Percentiles rank a stretch among this genome's conserved stretches.
Conservation (phyloP, 1,140 invertebrate genomes). For the Mercenaria mercenaria region DNA sequence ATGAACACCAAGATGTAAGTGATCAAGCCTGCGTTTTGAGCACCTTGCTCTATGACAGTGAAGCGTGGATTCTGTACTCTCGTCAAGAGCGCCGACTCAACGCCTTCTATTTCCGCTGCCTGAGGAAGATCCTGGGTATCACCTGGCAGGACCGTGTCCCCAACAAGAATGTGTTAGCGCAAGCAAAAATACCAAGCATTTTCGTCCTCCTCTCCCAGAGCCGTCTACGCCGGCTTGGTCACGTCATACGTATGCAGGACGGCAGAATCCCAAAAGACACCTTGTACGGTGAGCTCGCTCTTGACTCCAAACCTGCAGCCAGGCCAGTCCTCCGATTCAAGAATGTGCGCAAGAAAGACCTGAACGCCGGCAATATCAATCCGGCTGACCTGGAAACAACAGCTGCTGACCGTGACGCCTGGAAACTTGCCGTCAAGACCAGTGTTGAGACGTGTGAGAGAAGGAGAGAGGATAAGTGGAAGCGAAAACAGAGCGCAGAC, state of each 20-base stretch:
- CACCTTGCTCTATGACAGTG: slow-evolving; percentile 41
- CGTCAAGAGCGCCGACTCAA: slow-evolving; percentile 47
- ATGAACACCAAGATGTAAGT: slow-evolving; percentile 42
- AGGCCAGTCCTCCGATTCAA: too few relatives aligned
- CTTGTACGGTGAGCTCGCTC: not conserved
- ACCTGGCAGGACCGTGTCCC: too few relatives aligned
- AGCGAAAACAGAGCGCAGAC: too few relatives aligned
- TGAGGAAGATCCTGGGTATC: slow-evolving; percentile 20
- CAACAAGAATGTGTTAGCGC: too few relatives aligned
- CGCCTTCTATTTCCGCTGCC: slow-evolving; percentile 57
- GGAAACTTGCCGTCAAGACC: too few relatives aligned
- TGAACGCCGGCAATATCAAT: not conserved
- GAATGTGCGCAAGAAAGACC: not conserved
- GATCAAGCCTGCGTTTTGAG: slow-evolving; percentile 47
- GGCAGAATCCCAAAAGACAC: too few relatives aligned
- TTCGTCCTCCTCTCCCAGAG: not conserved
- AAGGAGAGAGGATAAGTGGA: too few relatives aligned
- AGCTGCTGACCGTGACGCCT: not conserved
- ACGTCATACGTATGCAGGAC: slow-evolving; percentile 8
- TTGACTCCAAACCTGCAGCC: too few relatives aligned
- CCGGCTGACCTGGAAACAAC: not conserved
- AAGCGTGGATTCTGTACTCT: too few relatives aligned
- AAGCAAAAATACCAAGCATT: too few relatives aligned
- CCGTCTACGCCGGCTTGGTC: slow-evolving; percentile 37
- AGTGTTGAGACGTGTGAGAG: too few relatives aligned